A percentile compares a stretch with the other conserved stretches of the same genome.
Evolutionary conservation across 2,113 vertebrate species (phyloP).

Genomic region (Cephalopholis sonnerati): DNA sequence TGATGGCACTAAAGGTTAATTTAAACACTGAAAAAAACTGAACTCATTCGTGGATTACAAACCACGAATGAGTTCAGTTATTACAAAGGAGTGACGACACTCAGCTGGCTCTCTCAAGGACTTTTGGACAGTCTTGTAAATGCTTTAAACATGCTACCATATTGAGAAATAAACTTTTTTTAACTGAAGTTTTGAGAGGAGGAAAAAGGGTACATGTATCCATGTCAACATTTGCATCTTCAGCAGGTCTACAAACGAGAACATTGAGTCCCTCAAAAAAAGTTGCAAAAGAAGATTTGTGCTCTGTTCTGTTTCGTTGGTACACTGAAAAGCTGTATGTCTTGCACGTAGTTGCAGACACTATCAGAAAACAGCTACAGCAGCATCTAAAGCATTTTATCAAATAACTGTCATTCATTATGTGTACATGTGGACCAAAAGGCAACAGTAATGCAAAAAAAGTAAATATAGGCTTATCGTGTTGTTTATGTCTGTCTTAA

Average conservation of each 20-base stretch:
- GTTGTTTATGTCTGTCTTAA: background rate
- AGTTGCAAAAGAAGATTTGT: background rate
- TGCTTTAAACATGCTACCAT: background rate
- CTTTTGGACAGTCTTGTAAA: background rate
- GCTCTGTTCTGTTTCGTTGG: background rate
- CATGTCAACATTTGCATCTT: background rate
- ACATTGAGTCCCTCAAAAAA: background rate
- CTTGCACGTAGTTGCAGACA: too few relatives aligned
- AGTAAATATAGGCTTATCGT: background rate
- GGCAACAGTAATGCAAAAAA: background rate
- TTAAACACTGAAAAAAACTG: constrained; percentile 4
- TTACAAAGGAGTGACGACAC: background rate
- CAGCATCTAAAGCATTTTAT: background rate
- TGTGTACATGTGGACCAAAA: too few relatives aligned
- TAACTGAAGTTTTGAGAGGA: background rate
- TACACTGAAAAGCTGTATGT: background rate
- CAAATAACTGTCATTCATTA: background rate
- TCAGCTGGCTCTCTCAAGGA: background rate
- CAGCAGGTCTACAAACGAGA: background rate
- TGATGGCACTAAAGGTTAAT: background rate
- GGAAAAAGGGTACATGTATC: too few relatives aligned
- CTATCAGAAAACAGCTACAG: background rate
- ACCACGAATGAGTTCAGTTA: background rate
- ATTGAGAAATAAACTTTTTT: background rate
- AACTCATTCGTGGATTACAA: background rate